These are phyloP conservation scores for Ceratothoa steindachneri DNA, from an alignment of 2,888 invertebrate species.

Conservation along the genomic window DNA sequence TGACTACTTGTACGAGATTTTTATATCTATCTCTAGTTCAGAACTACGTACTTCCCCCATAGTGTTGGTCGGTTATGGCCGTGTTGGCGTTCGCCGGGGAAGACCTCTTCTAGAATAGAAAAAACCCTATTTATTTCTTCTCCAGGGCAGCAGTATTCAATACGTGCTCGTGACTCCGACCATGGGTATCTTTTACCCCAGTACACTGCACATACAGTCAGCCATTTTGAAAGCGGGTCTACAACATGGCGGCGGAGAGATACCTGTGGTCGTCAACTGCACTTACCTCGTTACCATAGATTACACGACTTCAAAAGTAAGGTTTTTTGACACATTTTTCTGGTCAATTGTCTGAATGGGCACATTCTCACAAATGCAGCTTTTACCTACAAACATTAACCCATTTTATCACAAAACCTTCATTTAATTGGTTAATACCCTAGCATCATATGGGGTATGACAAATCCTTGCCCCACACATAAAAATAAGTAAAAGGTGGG, in stretches of 20 bases:
- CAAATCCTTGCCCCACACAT: too few relatives aligned
- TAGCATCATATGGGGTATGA: too few relatives aligned
- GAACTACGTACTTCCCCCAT: too few relatives aligned
- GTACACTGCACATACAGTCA: constrained; percentile 33
- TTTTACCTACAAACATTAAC: too few relatives aligned
- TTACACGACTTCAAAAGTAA: constrained; percentile 43
- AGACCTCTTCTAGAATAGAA: background rate
- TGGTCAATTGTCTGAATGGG: too few relatives aligned
- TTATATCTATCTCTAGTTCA: too few relatives aligned
- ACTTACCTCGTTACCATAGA: constrained; percentile 34
- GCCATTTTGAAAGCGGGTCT: constrained; percentile 37
- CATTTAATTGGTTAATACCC: too few relatives aligned
- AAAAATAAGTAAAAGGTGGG: too few relatives aligned
- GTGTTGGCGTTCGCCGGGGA: too few relatives aligned
- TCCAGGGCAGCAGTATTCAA: constrained; percentile 26
- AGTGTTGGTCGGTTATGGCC: background rate
- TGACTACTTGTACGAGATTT: background rate
- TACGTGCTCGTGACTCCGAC: constrained; percentile 40
- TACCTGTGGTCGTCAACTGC: constrained; percentile 44
- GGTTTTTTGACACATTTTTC: background rate
- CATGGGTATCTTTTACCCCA: constrained; percentile 44
- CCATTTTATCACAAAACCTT: too few relatives aligned
- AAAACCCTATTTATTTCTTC: background rate
- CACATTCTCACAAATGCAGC: too few relatives aligned
- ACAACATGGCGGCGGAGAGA: constrained; percentile 25